These are phyloP conservation scores for Muschampia plurimacula DNA, from an alignment of 2,888 invertebrate species.

Conservation along the genomic window DNA sequence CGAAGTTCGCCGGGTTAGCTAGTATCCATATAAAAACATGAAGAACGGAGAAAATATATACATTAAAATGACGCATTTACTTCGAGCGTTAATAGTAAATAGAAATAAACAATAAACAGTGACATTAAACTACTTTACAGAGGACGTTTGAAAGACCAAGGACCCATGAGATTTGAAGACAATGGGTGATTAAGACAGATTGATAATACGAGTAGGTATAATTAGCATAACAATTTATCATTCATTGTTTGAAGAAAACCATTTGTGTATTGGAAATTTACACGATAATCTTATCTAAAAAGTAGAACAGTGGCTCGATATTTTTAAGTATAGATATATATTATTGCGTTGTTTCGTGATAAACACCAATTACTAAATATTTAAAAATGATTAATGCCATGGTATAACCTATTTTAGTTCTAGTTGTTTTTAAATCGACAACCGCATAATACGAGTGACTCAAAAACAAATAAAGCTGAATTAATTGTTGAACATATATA, in stretches of 20 bases:
- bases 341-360: constrained; percentile 1
- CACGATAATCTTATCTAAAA: not conserved
- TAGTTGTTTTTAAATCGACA: not conserved
- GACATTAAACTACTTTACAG: constrained; percentile 28
- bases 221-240: constrained; percentile 30
- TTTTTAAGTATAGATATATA: not conserved
- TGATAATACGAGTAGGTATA: constrained; percentile 5
- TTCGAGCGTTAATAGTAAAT: constrained; percentile 3
- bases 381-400: not conserved
- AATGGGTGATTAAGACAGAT: constrained; percentile 33
- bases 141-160: constrained; percentile 24
- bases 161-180: constrained; percentile 32
- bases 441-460: not conserved
- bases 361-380: not conserved
- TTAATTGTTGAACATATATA: not conserved
- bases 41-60: not conserved
- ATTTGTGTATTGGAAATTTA: constrained; percentile 15
- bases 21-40: not conserved
- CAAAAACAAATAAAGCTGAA: not conserved
- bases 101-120: constrained; percentile 21
- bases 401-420: not conserved
- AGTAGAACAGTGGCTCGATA: not conserved
- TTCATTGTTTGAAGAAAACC: constrained; percentile 29
- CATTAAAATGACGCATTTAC: not conserved
- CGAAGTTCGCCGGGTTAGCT: no score